These are phyloP conservation scores for Pseudochirops cupreus DNA, from an alignment of 2,797 vertebrate species.

Conservation along the genomic window DNA sequence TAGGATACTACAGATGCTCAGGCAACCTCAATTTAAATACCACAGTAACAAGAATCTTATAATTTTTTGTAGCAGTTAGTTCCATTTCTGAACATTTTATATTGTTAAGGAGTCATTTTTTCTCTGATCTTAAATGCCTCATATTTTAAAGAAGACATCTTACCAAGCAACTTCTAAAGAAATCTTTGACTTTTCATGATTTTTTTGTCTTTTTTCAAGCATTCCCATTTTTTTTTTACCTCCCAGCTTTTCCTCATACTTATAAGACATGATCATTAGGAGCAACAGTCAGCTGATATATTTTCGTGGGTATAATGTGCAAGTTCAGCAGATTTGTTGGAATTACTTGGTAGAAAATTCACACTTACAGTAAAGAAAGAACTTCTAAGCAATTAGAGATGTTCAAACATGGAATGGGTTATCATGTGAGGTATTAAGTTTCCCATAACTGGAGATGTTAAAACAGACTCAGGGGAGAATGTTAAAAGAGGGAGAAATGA, in stretches of 20 bases:
- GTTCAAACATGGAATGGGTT: background rate
- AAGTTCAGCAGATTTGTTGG: background rate
- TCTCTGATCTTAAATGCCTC: no score
- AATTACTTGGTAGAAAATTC: background rate
- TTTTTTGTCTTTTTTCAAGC: background rate
- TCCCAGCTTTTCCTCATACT: background rate
- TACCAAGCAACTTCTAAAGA: background rate
- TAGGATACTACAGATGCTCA: no score
- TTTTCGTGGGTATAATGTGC: background rate
- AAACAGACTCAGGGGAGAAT: background rate
- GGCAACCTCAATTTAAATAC: background rate
- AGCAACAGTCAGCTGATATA: background rate
- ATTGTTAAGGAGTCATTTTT: background rate
- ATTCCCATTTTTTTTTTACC: background rate
- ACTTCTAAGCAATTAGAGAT: background rate
- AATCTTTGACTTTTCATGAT: background rate
- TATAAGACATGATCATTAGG: background rate
- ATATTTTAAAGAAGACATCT: background rate
- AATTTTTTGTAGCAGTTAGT: background rate
- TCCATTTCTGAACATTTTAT: background rate
- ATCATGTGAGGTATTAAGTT: background rate
- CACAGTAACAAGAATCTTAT: background rate
- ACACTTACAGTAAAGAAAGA: background rate
- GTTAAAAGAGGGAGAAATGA: background rate
- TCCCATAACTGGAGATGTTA: background rate